Evolutionary conservation across 2,113 vertebrate species (phyloP).

Genomic region (Casuarius casuarius): DNA sequence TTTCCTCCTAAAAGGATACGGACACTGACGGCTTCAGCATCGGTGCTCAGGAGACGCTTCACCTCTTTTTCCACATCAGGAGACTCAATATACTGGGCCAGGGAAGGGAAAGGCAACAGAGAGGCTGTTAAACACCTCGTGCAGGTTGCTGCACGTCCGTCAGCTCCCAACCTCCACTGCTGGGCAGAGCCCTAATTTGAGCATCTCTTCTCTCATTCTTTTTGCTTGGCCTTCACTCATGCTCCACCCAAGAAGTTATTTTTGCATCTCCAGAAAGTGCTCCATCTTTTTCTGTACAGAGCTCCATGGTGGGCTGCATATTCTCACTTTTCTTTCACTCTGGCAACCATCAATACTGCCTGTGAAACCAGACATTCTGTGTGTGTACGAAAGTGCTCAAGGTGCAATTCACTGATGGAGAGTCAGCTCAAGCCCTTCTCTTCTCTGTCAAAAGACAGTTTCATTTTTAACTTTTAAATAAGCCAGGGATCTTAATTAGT

Average conservation of each 20-base stretch:
- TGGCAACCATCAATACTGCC: background rate
- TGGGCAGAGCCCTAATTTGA: background rate
- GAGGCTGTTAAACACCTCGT: background rate
- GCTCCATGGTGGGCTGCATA: background rate
- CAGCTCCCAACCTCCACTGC: background rate
- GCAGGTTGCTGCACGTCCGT: background rate
- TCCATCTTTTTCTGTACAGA: background rate
- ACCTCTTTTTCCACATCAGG: slow-evolving; percentile 96
- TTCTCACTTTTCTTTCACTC: background rate
- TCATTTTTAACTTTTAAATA: slow-evolving; percentile 29
- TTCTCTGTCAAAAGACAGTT: background rate
- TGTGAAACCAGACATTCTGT: background rate
- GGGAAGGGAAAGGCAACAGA: background rate
- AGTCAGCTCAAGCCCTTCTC: background rate
- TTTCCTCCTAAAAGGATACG: slow-evolving; percentile 86
- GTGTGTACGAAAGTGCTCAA: background rate
- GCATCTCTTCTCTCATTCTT: background rate
- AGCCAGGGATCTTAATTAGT: background rate
- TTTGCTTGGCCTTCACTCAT: background rate
- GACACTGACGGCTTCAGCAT: slow-evolving; percentile 90
- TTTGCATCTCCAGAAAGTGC: background rate
- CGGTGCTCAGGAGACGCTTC: slow-evolving; percentile 91
- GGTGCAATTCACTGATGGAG: background rate
- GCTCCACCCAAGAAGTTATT: background rate
- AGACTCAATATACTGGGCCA: slow-evolving; percentile 86